These are phyloP conservation scores for Cheilosia variabilis DNA, from an alignment of 2,888 invertebrate genomes.

Conservation along the genomic window DNA sequence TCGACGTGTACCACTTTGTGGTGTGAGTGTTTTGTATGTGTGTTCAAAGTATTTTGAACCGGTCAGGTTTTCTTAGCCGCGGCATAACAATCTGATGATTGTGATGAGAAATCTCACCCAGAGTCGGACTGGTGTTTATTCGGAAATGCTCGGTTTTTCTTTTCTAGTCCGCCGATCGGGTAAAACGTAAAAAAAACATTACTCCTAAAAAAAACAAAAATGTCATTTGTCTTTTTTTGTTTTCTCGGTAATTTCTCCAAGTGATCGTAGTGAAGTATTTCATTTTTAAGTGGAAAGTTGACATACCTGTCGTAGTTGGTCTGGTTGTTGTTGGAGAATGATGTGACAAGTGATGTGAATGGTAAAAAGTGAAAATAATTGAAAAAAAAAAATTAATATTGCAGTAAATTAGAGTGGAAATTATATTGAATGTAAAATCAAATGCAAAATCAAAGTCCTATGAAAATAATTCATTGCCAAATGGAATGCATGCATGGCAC, in stretches of 20 bases:
- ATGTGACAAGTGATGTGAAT: slow-evolving; percentile 50
- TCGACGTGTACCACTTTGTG: slow-evolving; percentile 22
- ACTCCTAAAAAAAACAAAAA: not conserved
- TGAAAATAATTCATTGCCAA: slow-evolving; percentile 74
- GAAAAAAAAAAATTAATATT: not conserved
- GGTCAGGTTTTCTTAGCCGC: slow-evolving; percentile 52
- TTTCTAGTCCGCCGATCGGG: slow-evolving; percentile 46
- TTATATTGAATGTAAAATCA: too few species aligned
- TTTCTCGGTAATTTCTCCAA: slow-evolving; percentile 11
- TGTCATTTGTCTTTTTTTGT: slow-evolving; percentile 4
- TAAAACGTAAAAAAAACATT: slow-evolving; percentile 36
- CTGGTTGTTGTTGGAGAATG: slow-evolving; percentile 35
- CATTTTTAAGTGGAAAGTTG: slow-evolving; percentile 16
- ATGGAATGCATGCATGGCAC: slow-evolving; percentile 83
- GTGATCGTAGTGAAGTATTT: slow-evolving; percentile 17
- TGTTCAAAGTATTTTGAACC: slow-evolving; percentile 65
- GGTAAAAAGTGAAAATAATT: not conserved
- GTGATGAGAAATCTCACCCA: slow-evolving; percentile 47
- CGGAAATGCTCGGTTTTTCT: slow-evolving; percentile 58
- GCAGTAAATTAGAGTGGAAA: not conserved
- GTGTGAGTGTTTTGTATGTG: slow-evolving; percentile 23
- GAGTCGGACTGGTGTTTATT: slow-evolving; percentile 34
- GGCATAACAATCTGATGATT: slow-evolving; percentile 62
- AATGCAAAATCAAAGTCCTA: slow-evolving; percentile 22
- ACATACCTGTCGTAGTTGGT: slow-evolving; percentile 39